Conservation (phyloP, 2,113 vertebrate genomes). For the Oophaga pumilio region DNA sequence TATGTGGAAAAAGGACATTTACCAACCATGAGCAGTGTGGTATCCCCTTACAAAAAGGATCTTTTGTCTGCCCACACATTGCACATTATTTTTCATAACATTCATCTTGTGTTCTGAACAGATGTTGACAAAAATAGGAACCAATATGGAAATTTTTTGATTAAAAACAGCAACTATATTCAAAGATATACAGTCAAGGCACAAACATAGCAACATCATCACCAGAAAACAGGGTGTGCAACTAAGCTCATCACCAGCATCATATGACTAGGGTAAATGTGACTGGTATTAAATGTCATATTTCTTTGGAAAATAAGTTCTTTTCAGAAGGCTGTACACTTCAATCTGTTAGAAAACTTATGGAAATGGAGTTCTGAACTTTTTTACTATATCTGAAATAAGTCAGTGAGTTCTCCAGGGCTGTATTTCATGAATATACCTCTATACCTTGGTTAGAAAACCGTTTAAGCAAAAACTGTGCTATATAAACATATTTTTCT, state of each 20-base stretch:
- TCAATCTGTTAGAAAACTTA: neutral
- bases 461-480: too few relatives aligned
- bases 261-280: slow-evolving; percentile 22
- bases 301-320: neutral
- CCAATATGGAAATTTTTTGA: slow-evolving; percentile 56
- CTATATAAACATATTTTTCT: too few relatives aligned
- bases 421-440: too few relatives aligned
- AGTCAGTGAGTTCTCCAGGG: too few relatives aligned
- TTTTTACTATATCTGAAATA: too few relatives aligned
- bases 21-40: slow-evolving; percentile 49
- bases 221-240: slow-evolving; percentile 21
- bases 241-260: slow-evolving; percentile 34
- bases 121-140: slow-evolving; percentile 55
- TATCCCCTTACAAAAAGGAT: slow-evolving; percentile 54
- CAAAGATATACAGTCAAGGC: slow-evolving; percentile 34
- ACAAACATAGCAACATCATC: slow-evolving; percentile 55
- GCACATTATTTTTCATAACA: slow-evolving; percentile 46
- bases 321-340: neutral
- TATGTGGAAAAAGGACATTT: slow-evolving; percentile 51
- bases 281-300: neutral
- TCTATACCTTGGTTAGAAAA: too few relatives aligned
- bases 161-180: slow-evolving; percentile 51
- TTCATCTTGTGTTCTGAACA: slow-evolving; percentile 49
- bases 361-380: too few relatives aligned
- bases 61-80: slow-evolving; percentile 57